Evolutionary conservation across 2,888 invertebrate genomes (phyloP).

Genomic region (Gryllus longicercus): DNA sequence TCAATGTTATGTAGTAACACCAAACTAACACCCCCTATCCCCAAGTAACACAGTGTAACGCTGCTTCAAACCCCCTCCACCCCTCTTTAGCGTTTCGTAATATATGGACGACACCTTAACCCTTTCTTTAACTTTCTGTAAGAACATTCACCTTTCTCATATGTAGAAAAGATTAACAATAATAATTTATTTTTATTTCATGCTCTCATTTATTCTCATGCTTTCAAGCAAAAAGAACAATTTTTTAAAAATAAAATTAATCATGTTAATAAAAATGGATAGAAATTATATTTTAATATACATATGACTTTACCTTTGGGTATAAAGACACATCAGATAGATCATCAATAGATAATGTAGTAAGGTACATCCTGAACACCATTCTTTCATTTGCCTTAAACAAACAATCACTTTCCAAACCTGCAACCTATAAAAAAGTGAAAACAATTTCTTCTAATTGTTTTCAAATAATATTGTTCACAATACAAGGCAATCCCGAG

Average conservation of each 20-base stretch:
- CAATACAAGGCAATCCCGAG: too few relatives aligned
- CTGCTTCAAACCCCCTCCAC: too few relatives aligned
- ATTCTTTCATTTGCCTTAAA: conserved; percentile 74
- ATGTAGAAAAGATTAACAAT: too few relatives aligned
- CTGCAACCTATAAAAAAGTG: conserved; percentile 44
- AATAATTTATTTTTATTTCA: too few relatives aligned
- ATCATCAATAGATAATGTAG: conserved; percentile 67
- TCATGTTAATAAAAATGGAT: not conserved
- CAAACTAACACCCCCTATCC: too few relatives aligned
- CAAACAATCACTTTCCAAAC: conserved; percentile 71
- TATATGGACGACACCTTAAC: too few relatives aligned
- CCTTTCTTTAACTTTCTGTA: too few relatives aligned
- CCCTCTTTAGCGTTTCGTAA: too few relatives aligned
- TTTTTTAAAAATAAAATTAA: not conserved
- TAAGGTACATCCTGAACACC: conserved; percentile 66
- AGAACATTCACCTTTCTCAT: too few relatives aligned
- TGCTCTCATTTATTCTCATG: not conserved
- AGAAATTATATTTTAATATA: not conserved
- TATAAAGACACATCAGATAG: conserved; percentile 70
- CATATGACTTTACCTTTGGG: conserved; percentile 56
- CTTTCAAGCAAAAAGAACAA: not conserved
- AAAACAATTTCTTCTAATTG: not conserved
- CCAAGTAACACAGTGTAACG: too few relatives aligned
- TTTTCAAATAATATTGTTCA: conserved; percentile 27
- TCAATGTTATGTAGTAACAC: too few relatives aligned